These are phyloP conservation scores for Pterocles orientalis DNA, from an alignment of 2,113 vertebrate species.

Conservation along the genomic window DNA sequence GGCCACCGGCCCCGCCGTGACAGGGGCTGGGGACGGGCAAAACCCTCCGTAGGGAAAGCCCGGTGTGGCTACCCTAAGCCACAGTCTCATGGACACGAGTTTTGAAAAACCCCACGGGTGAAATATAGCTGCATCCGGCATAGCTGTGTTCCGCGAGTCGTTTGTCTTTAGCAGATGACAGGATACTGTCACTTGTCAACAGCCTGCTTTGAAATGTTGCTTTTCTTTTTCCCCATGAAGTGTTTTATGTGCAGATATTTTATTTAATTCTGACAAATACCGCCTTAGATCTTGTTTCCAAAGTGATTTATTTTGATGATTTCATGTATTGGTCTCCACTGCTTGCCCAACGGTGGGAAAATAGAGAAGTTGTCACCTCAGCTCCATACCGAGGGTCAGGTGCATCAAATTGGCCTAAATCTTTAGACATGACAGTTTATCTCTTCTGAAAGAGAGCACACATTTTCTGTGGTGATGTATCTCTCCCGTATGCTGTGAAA, in stretches of 20 bases:
- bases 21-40: not conserved
- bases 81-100: fast-evolving
- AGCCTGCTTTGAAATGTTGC: not conserved
- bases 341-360: not conserved
- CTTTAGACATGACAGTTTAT: not conserved
- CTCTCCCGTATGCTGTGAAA: not conserved
- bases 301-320: not conserved
- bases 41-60: not conserved
- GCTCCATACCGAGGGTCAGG: fast-evolving
- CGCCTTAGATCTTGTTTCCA: not conserved
- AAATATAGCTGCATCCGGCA: not conserved
- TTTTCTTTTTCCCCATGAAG: fast-evolving
- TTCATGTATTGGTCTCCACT: not conserved
- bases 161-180: not conserved
- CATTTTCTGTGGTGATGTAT: fast-evolving
- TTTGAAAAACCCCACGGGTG: not conserved
- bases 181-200: not conserved
- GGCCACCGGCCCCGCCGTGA: fast-evolving
- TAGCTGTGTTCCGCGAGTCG: fast-evolving
- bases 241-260: not conserved
- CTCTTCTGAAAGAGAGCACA: not conserved
- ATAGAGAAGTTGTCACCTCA: not conserved
- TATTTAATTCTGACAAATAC: not conserved
- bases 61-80: fast-evolving
- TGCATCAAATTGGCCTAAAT: not conserved